A percentile compares a stretch with the other conserved stretches of the same genome.
Evolutionary conservation across 2,888 invertebrate species (phyloP).

Genomic region (Phymatocera aterrima): DNA sequence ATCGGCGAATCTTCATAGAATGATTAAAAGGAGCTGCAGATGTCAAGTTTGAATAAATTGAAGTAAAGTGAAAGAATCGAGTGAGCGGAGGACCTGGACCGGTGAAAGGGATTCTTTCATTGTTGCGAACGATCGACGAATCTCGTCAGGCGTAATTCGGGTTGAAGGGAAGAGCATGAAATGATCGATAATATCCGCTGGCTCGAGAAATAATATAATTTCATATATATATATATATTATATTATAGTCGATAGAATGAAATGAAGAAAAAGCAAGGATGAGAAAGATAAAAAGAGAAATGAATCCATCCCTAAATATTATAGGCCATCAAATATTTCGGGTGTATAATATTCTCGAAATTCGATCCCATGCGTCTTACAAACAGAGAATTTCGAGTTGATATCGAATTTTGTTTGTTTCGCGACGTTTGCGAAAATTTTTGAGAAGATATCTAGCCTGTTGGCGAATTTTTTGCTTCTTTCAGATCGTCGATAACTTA

Average conservation of each 20-base stretch:
- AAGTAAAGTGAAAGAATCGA: background rate
- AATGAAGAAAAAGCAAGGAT: background rate
- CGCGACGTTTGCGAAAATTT: too few relatives aligned
- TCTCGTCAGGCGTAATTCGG: slow-evolving; percentile 1
- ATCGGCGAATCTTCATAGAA: too few relatives aligned
- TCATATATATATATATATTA: background rate
- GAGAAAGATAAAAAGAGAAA: background rate
- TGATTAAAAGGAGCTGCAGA: background rate
- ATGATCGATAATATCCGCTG: slow-evolving; percentile 4
- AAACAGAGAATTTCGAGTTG: too few relatives aligned
- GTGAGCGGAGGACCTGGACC: background rate
- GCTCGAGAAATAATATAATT: background rate
- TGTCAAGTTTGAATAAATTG: background rate
- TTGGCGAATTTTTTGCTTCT: too few relatives aligned
- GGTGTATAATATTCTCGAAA: background rate
- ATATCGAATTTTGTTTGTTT: too few relatives aligned
- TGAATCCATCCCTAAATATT: background rate
- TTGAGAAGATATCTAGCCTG: too few relatives aligned
- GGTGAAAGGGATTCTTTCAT: background rate
- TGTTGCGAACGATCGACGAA: slow-evolving; percentile 13
- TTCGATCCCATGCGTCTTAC: too few relatives aligned
- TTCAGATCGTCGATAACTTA: too few relatives aligned
- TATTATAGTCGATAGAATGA: background rate
- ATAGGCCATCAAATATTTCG: background rate
- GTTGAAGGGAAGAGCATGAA: background rate